phyloP scores from a whole-genome alignment of 2,797 vertebrate genomes.

The Rousettus madagascariensis region DNA sequence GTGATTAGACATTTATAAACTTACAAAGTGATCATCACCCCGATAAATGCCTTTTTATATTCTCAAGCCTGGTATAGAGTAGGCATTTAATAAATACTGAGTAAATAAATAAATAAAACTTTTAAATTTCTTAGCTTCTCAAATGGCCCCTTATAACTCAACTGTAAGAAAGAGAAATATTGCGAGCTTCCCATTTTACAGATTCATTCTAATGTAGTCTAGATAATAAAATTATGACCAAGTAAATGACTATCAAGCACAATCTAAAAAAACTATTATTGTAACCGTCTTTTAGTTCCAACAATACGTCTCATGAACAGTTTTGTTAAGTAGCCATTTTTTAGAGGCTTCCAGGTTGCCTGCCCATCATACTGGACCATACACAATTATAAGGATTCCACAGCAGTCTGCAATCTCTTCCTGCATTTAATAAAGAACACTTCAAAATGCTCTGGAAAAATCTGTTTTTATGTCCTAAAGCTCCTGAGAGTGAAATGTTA shows the following conservation, averaged over 20 bases:
- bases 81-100: neutral
- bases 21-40: neutral
- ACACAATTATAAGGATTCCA: slow-evolving; percentile 40
- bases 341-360: neutral
- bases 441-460: slow-evolving; percentile 60
- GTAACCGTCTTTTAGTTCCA: neutral
- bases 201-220: neutral
- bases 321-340: slow-evolving; percentile 7
- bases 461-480: slow-evolving; percentile 50
- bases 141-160: neutral
- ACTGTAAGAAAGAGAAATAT: neutral
- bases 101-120: neutral
- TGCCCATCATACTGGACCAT: neutral
- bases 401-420: neutral
- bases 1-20: neutral
- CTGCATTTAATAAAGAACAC: slow-evolving; percentile 48
- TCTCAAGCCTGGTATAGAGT: neutral
- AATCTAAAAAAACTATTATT: neutral
- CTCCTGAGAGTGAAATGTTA: slow-evolving; percentile 72
- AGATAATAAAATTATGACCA: neutral
- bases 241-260: neutral
- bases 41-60: neutral
- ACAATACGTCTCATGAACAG: neutral
- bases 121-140: neutral
- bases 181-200: neutral